A percentile compares a stretch with the other conserved stretches of the same genome.
Evolutionary conservation across 2,888 invertebrate genomes (phyloP).

Genomic region (Aphodius sticticus): DNA sequence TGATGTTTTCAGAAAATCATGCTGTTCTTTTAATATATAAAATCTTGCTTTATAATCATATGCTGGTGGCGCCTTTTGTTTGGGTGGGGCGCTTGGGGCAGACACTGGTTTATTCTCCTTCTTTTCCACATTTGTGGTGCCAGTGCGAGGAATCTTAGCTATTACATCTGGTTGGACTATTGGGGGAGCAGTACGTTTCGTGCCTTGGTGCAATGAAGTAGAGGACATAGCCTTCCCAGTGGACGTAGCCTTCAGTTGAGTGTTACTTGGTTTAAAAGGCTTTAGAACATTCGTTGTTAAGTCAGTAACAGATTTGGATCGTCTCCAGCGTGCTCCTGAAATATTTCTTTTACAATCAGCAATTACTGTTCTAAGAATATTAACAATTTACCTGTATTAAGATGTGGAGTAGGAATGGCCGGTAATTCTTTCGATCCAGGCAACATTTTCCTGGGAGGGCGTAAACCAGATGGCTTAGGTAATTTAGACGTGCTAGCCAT

Average conservation of each 20-base stretch:
- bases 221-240: not conserved
- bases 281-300: not conserved
- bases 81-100: constrained; percentile 10
- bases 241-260: not conserved
- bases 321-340: not conserved
- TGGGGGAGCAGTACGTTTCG: constrained; percentile 16
- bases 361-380: no score
- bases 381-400: no score
- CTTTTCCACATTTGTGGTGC: not conserved
- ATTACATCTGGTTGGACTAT: not conserved
- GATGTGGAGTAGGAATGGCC: no score
- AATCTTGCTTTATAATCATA: constrained; percentile 41
- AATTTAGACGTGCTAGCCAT: no score
- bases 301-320: not conserved
- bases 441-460: no score
- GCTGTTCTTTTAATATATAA: constrained; percentile 34
- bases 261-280: not conserved
- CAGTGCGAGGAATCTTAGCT: not conserved
- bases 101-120: constrained; percentile 18
- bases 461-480: no score
- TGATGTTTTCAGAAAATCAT: constrained; percentile 29
- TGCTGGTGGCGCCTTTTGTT: constrained; percentile 24
- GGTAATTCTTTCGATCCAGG: no score
- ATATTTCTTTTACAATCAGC: no score
- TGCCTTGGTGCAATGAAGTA: not conserved